phyloP scores from a whole-genome alignment of 2,113 vertebrate genomes.

The Rissa tridactyla region DNA sequence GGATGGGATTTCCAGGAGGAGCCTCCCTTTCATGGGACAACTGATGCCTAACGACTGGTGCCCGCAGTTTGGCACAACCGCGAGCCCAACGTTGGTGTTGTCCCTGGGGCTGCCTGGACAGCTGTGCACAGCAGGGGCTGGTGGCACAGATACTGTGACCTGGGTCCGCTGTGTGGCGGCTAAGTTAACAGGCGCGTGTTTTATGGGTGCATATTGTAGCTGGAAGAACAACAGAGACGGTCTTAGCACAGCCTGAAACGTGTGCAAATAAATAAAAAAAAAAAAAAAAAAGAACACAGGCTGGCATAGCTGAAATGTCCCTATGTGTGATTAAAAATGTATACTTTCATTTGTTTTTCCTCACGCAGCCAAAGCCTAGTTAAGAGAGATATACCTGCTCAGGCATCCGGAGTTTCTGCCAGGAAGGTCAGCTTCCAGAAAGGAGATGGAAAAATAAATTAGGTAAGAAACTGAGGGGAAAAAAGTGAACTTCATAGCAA shows the following conservation, averaged over 20 bases:
- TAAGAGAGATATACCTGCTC: background rate
- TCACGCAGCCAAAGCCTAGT: background rate
- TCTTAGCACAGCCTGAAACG: background rate
- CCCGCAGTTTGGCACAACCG: background rate
- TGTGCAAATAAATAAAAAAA: background rate
- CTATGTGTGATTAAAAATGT: slow-evolving; percentile 14
- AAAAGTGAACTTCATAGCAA: slow-evolving; percentile 56
- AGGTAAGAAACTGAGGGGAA: slow-evolving; percentile 34
- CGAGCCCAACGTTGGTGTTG: background rate
- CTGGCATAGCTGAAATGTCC: background rate
- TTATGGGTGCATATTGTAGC: background rate
- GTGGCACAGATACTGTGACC: background rate
- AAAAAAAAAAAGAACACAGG: too few species aligned
- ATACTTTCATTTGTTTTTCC: slow-evolving; percentile 24
- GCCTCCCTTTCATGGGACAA: background rate
- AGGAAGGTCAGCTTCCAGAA: slow-evolving; percentile 49
- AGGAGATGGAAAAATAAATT: slow-evolving; percentile 18
- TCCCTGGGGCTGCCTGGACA: background rate
- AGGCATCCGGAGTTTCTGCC: background rate
- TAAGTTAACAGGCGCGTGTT: background rate
- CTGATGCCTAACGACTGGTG: background rate
- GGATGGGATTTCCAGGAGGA: background rate
- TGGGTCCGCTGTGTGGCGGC: background rate
- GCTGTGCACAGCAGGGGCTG: background rate
- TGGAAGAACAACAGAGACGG: background rate